Evolutionary conservation across 23 tunicate species (phyloP).

Genomic region (Trididemnum miniatum): DNA sequence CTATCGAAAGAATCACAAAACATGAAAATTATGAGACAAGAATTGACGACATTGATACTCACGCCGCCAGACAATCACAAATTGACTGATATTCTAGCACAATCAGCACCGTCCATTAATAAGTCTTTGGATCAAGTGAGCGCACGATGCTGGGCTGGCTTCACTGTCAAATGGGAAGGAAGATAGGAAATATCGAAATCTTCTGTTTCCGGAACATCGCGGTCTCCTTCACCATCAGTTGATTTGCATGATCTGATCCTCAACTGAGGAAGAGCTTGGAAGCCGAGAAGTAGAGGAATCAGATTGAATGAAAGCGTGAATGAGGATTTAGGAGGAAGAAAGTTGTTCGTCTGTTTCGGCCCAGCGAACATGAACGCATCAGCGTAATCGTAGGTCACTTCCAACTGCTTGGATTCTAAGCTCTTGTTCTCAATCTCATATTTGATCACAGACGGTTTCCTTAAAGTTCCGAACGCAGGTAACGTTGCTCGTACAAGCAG

Average conservation of each 20-base stretch:
- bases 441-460: conserved; percentile 23
- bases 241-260: background rate
- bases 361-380: conserved; percentile 92
- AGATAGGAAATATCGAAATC: conserved; percentile 11
- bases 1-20: too few relatives aligned
- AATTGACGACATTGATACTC: too few relatives aligned
- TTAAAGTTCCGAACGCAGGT: conserved; percentile 62
- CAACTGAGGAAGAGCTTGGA: conserved; percentile 42
- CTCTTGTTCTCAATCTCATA: conserved; percentile 49
- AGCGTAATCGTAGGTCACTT: conserved; percentile 40
- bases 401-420: conserved; percentile 55
- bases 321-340: conserved; percentile 53
- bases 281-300: conserved; percentile 75
- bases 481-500: conserved; percentile 28
- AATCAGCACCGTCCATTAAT: too few relatives aligned
- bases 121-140: too few relatives aligned
- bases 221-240: background rate
- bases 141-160: too few relatives aligned
- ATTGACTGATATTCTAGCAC: too few relatives aligned
- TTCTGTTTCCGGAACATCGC: background rate
- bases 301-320: conserved; percentile 42
- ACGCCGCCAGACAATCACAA: too few relatives aligned
- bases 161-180: conserved; percentile 31
- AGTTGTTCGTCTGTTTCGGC: conserved; percentile 49
- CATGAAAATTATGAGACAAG: too few relatives aligned